Evolutionary conservation across 2,888 invertebrate species (phyloP).

Genomic region (Acronicta psi): DNA sequence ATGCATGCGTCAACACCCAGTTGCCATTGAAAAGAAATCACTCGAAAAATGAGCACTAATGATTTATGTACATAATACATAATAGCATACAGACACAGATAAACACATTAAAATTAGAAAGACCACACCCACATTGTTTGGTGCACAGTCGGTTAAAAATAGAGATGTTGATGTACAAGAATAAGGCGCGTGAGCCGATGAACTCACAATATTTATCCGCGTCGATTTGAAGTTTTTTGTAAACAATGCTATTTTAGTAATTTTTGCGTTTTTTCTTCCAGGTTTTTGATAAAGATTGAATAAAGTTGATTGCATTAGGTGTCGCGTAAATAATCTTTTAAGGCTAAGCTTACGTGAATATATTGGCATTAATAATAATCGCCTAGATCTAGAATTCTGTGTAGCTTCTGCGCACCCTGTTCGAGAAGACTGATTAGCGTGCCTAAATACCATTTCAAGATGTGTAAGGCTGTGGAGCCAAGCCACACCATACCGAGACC

Average conservation of each 20-base stretch:
- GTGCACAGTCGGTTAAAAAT: slow-evolving; percentile 31
- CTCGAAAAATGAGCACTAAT: neutral
- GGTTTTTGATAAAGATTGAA: neutral
- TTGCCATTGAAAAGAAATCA: neutral
- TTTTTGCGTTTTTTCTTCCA: neutral
- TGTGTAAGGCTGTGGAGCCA: too few relatives aligned
- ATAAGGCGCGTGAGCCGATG: slow-evolving; percentile 21
- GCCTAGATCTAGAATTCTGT: too few relatives aligned
- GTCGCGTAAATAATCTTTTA: too few relatives aligned
- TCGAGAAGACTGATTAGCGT: too few relatives aligned
- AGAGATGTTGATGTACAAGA: slow-evolving; percentile 48
- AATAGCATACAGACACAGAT: neutral
- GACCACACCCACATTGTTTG: slow-evolving; percentile 39
- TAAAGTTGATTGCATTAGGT: neutral
- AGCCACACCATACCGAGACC: too few relatives aligned
- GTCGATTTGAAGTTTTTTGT: slow-evolving; percentile 16
- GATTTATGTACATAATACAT: neutral
- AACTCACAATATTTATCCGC: slow-evolving; percentile 37
- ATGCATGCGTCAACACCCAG: neutral
- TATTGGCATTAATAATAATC: too few relatives aligned
- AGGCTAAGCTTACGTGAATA: too few relatives aligned
- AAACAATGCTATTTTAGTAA: slow-evolving; percentile 1
- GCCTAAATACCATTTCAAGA: too few relatives aligned
- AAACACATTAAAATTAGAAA: slow-evolving; percentile 1
- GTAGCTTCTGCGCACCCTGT: too few relatives aligned